phyloP scores from a whole-genome alignment of 53 echinoderm and acorn worm genomes.

The Luidia sarsii region DNA sequence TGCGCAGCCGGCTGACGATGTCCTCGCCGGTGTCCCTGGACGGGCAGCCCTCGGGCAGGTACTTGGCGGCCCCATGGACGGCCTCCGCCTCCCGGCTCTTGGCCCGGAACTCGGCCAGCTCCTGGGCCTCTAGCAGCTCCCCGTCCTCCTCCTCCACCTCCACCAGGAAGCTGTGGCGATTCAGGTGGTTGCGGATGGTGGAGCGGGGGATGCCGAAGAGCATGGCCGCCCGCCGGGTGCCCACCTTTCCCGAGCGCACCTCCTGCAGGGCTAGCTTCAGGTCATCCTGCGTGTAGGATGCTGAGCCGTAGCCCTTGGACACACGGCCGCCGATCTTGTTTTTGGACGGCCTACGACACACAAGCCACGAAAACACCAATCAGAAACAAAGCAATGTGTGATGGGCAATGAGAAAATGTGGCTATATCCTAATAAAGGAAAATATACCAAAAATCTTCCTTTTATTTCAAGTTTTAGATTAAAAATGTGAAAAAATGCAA shows the following conservation, averaged over 20 bases:
- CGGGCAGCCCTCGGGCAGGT: constrained; percentile 18
- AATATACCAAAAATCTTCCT: too few species aligned
- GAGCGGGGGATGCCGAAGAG: constrained; percentile 98
- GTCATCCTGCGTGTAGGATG: constrained; percentile 95
- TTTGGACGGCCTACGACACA: constrained; percentile 52
- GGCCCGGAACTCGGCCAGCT: constrained; percentile 26
- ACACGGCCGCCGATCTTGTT: constrained; percentile 63
- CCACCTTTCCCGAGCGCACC: constrained; percentile 88
- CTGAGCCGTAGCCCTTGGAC: constrained; percentile 72
- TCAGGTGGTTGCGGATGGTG: constrained; percentile 99
- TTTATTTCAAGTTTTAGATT: too few species aligned
- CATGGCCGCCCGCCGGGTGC: constrained; percentile 93
- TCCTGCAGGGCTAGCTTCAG: constrained; percentile 88
- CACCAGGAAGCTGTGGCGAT: constrained; percentile 69
- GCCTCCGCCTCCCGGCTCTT: constrained; percentile 11
- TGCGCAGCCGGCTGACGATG: constrained; percentile 81
- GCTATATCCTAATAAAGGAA: too few species aligned
- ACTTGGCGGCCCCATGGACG: constrained; percentile 14
- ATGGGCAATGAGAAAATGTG: too few species aligned
- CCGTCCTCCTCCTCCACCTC: constrained; percentile 63
- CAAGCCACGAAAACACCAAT: too few species aligned
- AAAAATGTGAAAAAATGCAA: too few species aligned
- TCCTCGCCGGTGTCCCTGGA: constrained; percentile 64
- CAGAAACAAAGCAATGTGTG: too few species aligned
- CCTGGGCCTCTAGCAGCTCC: constrained; percentile 38